Percentiles rank a stretch among this genome's conserved stretches.
phyloP scores from a whole-genome alignment of 2,888 invertebrate species.

The Chrysomela aeneicollis region DNA sequence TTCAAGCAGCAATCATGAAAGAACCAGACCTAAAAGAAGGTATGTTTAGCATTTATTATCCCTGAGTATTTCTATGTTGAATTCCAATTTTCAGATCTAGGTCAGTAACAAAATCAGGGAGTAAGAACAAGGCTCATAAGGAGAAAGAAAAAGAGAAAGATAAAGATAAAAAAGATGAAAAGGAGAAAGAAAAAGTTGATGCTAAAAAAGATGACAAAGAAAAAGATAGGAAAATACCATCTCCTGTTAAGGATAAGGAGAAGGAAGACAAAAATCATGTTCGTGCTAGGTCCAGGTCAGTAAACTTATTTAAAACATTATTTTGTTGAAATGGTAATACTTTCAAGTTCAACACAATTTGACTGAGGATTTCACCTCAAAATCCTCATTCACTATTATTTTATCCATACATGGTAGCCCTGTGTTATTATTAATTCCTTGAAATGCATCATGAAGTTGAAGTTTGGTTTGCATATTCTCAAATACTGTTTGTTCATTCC shows the following conservation, averaged over 20 bases:
- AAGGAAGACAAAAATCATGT: constrained; percentile 51
- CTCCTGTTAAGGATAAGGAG: constrained; percentile 51
- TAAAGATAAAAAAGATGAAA: constrained; percentile 62
- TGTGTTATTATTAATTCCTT: too few relatives aligned
- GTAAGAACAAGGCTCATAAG: constrained; percentile 55
- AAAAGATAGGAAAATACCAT: constrained; percentile 56
- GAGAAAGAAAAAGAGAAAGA: constrained; percentile 54
- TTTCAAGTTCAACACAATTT: too few relatives aligned
- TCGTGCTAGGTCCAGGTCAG: constrained; percentile 59
- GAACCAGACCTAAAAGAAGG: constrained; percentile 72
- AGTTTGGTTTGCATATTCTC: too few relatives aligned
- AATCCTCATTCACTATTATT: too few relatives aligned
- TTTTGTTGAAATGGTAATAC: too few relatives aligned
- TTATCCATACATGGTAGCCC: too few relatives aligned
- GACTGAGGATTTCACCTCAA: too few relatives aligned
- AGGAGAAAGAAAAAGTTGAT: constrained; percentile 56
- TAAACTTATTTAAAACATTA: too few relatives aligned
- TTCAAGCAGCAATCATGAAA: constrained; percentile 71
- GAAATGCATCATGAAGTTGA: too few relatives aligned
- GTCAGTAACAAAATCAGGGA: constrained; percentile 54
- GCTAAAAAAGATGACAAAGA: constrained; percentile 56
- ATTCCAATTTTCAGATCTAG: constrained; percentile 45
- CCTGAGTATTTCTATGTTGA: too few relatives aligned
- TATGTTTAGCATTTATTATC: constrained; percentile 50
- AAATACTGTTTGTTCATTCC: too few relatives aligned